These are phyloP conservation scores for Pemphigus obesinymphae DNA, from an alignment of 1,140 invertebrate species.

Conservation along the genomic window DNA sequence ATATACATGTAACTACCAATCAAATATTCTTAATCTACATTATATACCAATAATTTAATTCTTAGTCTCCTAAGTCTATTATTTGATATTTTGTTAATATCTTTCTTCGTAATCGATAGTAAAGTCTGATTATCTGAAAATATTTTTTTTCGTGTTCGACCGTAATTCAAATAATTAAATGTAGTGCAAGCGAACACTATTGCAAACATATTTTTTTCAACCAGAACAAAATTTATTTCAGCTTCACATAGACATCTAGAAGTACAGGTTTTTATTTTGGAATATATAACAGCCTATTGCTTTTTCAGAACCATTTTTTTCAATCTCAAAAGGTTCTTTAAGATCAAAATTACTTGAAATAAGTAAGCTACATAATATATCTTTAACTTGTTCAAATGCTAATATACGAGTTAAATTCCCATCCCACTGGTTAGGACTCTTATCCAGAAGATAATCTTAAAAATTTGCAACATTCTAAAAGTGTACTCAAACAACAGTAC, in stretches of 20 bases:
- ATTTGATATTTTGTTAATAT: slow-evolving; percentile 49
- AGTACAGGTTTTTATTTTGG: slow-evolving; percentile 48
- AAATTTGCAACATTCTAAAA: no score
- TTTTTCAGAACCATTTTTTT: no score
- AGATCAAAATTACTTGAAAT: slow-evolving; percentile 48
- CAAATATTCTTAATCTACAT: slow-evolving; percentile 45
- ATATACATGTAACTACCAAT: slow-evolving; percentile 14
- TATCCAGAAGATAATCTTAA: no score
- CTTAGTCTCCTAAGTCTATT: no score
- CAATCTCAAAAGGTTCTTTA: slow-evolving; percentile 46
- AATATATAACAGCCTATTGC: slow-evolving; percentile 49
- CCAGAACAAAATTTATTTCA: no score
- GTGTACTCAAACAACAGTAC: no score
- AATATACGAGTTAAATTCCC: slow-evolving; percentile 43
- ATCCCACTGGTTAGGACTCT: no score
- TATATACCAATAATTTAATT: slow-evolving; percentile 47
- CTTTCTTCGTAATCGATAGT: slow-evolving; percentile 32
- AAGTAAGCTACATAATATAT: slow-evolving; percentile 45
- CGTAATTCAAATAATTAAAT: slow-evolving; percentile 47
- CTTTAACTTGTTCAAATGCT: slow-evolving; percentile 50
- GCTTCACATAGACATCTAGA: slow-evolving; percentile 48
- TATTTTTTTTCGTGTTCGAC: slow-evolving; percentile 16
- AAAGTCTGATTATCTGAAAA: no score
- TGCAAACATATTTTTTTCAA: slow-evolving; percentile 51
- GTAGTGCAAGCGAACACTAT: slow-evolving; percentile 47